Conservation (phyloP, 1,140 invertebrate genomes). For the Nautilus pompilius region DNA sequence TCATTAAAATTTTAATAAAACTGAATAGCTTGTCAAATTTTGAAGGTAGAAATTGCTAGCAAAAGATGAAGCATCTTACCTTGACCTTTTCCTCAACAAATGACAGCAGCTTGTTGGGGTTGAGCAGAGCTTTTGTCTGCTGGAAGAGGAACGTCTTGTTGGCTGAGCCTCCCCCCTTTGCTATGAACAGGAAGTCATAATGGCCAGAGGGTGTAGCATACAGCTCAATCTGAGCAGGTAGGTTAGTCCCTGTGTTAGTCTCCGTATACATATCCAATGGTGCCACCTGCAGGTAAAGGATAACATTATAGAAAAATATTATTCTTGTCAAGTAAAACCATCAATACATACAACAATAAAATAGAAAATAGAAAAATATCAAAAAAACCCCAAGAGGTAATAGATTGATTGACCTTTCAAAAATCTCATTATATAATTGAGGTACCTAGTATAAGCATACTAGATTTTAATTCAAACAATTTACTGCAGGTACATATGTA, state of each 20-base stretch:
- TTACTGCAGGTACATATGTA: no score
- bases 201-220: constrained; percentile 48
- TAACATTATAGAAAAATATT: background rate
- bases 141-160: constrained; percentile 57
- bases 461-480: no score
- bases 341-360: constrained; percentile 1
- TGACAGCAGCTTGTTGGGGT: constrained; percentile 52
- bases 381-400: no score
- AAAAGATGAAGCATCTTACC: no score
- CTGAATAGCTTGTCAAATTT: no score
- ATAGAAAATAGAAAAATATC: background rate
- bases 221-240: constrained; percentile 57
- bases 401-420: no score
- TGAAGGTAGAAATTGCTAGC: no score
- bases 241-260: constrained; percentile 54
- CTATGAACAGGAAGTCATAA: constrained; percentile 56
- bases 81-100: constrained; percentile 57
- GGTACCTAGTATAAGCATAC: no score
- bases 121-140: constrained; percentile 56
- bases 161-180: constrained; percentile 57
- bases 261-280: constrained; percentile 56
- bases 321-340: no score
- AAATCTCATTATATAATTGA: no score
- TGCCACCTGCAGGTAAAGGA: constrained; percentile 42
- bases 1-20: no score